Evolutionary conservation across 1,140 invertebrate genomes (phyloP).

Genomic region (Diachasmimorpha longicaudata): DNA sequence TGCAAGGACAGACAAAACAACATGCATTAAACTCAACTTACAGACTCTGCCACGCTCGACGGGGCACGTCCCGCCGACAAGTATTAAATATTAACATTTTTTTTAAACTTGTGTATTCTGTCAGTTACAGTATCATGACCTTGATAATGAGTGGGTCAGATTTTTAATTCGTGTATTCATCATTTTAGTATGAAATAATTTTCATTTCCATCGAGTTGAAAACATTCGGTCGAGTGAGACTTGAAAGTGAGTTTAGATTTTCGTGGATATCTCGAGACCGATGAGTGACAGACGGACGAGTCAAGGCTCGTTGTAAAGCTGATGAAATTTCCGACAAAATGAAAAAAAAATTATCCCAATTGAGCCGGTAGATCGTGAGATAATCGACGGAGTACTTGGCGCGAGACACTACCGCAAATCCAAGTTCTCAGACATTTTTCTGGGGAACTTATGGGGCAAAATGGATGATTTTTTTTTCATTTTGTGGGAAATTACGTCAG

Average conservation of each 20-base stretch:
- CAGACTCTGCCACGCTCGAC: slow-evolving; percentile 54
- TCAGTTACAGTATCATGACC: neutral
- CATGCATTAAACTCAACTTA: slow-evolving; percentile 65
- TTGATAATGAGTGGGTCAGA: neutral
- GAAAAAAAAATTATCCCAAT: neutral
- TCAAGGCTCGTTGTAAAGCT: neutral
- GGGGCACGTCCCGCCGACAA: slow-evolving; percentile 26
- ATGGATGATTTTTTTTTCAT: neutral
- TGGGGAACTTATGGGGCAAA: neutral
- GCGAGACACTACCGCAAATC: neutral
- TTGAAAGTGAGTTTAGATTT: neutral
- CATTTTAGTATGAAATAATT: neutral
- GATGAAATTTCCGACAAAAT: no score
- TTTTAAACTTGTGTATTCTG: neutral
- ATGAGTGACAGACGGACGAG: neutral
- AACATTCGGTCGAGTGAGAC: neutral
- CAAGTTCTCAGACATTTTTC: neutral
- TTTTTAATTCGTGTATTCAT: neutral
- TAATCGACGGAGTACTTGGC: neutral
- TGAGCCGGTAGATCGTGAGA: neutral
- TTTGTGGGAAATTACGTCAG: no score
- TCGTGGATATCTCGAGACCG: neutral
- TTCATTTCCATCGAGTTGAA: neutral
- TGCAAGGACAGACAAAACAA: slow-evolving; percentile 68
- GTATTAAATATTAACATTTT: slow-evolving; percentile 2